Evolutionary conservation across 2,888 invertebrate genomes (phyloP), one percentile per base, ranked within the genome.

Genomic region (Brenthis daphne): DNA sequence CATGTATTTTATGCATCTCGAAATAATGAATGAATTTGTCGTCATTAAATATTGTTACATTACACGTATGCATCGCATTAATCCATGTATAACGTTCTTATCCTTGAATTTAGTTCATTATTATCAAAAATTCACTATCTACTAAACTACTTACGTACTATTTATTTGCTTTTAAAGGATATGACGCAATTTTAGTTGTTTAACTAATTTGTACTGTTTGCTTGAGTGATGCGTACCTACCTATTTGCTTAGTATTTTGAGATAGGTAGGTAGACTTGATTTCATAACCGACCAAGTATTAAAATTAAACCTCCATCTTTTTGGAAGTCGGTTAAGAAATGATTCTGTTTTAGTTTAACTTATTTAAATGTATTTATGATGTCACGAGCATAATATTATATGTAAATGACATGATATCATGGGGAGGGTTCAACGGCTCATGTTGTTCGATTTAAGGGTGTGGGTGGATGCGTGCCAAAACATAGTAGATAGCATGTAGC

Each of bases 361-460:
- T 57, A 50, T 63, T 14, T 20, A 43, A 54, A 37, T 54, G 2
- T 13, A 51, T n/a, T 63, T 43, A 63, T 65, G 64, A 69, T 65
- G 53, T 66, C 61, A 68, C 37, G 64, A 58, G 58, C 55, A 64
- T 37, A 56, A 47, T 57, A 47, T 51, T 51, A 65, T 65, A 65
- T 68, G 68, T 65, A 66, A 66, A 72, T 67, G 16, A 64, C n/a
- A 67, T 84, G 81, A 82, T 80, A 84, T 83, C 81, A 83, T 75
- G 76, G 80, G 80, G 77, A 79, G 74, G 80, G 86, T 84, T 86
- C 86, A 83, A 79, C 73, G 84, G 80, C 71, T 66, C 57, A 53
- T 64, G 29, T 81, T 79, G 79, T 69, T 70, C 74, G 69, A 72
- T 64, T 77, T 81, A 78, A 79, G 74, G 72, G 78, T 77, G 84